Base-by-base conservation (phyloP, 2,113 vertebrate genomes). In the Phodopus roborovskii region DNA sequence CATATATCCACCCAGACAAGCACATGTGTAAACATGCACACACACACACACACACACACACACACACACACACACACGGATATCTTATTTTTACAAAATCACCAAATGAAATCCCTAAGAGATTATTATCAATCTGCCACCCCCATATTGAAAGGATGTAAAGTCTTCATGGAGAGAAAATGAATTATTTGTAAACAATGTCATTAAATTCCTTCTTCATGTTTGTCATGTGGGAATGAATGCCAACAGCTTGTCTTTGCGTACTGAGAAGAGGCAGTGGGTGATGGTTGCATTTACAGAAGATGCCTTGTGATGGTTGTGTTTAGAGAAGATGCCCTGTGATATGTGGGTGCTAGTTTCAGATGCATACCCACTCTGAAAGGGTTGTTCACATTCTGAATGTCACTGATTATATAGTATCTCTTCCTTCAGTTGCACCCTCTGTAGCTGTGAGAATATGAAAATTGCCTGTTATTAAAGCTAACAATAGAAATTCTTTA, bases 61-160 rank as follows among this genome's bases (percentile, higher is more conserved):
- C 16, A 53, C 16, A 71, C 70, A 71, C 36, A 36, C 70, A 39
- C 22, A n/a, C 12, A 62, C 24, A 75, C 56, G 3, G 7, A 66
- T 73, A 22, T 87, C 16, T 96, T 90, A 4, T 26, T 93, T 83
- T 92, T n/a, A 48, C 50, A 88, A 88, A 94, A 7, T 33, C 56
- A 56, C 26, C 7, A 84, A 26, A 9, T 7, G 5, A 13, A 91
- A 24, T 4, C 2, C 4, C 11, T 42, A 70, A n/a, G 8, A 45
- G 42, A 45, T 16, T 68, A 2, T 36, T 24, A 91, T 30, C 7
- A 73, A 58, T 53, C 45, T 70, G 16, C n/a, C 24, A 28, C 30
- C 4, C 15, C 3, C 3, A 30, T 53, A 68, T 3, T 68, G 0
- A 45, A 13, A 90, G 19, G 94, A 92, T 4, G 19, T 48, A 90